Evolutionary conservation across 2,797 vertebrate species (phyloP).

Genomic region (Tiaroga cobitis): DNA sequence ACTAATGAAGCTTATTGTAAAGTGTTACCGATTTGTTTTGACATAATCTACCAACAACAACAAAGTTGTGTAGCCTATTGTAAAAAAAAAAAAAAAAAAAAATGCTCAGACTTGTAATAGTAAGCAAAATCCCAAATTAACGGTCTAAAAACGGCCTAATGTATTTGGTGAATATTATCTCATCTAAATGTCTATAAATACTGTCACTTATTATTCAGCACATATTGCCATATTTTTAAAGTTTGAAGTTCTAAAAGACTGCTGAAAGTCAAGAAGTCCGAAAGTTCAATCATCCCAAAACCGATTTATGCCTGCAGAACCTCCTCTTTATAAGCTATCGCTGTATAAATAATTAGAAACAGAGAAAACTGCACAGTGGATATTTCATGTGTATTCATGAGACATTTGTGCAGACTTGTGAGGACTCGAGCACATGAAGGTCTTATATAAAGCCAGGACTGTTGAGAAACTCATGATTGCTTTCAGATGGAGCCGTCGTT

Average conservation of each 20-base stretch:
- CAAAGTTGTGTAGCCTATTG: background rate
- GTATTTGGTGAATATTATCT: background rate
- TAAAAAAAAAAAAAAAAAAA: background rate
- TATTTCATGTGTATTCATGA: conserved; percentile 12
- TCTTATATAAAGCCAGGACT: conserved; percentile 23
- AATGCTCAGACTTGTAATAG: background rate
- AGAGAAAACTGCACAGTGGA: background rate
- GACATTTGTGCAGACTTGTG: conserved; percentile 2
- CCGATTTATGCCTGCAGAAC: background rate
- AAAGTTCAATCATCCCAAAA: background rate
- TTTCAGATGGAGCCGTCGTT: conserved; percentile 39
- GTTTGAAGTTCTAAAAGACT: background rate
- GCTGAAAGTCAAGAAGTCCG: background rate
- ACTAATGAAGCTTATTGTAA: no score
- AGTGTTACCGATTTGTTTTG: no score
- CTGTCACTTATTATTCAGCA: background rate
- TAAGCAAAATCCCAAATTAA: background rate
- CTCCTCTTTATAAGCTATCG: background rate
- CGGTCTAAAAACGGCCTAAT: background rate
- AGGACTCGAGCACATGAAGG: conserved; percentile 2
- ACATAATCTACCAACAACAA: background rate
- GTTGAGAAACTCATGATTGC: conserved; percentile 37
- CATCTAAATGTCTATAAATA: background rate
- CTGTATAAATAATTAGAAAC: conserved; percentile 1
- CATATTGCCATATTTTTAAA: background rate